Evolutionary conservation across 2,113 vertebrate species (phyloP).

Genomic region (Dascyllus trimaculatus): DNA sequence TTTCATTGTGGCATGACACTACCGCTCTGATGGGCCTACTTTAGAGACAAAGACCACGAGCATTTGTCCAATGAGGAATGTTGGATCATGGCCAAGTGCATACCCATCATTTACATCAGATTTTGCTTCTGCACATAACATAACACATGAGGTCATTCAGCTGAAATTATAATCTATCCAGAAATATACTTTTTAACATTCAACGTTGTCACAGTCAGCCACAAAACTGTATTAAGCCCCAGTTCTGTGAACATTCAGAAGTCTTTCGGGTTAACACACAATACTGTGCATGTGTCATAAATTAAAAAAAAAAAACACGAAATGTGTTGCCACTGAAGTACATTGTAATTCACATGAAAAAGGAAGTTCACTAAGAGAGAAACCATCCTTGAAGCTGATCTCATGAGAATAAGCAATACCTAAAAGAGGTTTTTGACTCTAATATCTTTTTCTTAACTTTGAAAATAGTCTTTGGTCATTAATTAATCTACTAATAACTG

Average conservation of each 20-base stretch:
- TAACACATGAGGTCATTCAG: conserved; percentile 20
- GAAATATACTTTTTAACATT: neutral
- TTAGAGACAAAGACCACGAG: conserved; percentile 44
- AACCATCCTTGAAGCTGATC: no score
- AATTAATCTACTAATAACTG: no score
- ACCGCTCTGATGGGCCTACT: conserved; percentile 13
- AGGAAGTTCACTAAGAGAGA: no score
- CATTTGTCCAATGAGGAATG: conserved; percentile 35
- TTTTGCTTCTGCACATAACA: neutral
- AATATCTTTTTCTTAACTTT: no score
- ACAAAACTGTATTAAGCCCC: neutral
- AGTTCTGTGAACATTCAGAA: neutral
- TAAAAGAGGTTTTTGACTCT: no score
- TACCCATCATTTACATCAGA: conserved; percentile 39
- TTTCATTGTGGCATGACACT: conserved; percentile 39
- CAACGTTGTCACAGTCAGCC: neutral
- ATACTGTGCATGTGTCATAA: no score
- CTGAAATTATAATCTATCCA: neutral
- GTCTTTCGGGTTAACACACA: neutral
- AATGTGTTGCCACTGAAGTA: no score
- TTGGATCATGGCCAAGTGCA: conserved; percentile 51
- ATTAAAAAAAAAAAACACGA: no score
- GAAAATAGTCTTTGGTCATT: no score
- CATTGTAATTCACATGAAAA: no score
- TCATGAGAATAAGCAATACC: no score